Evolutionary conservation across 2,113 vertebrate genomes (phyloP).

Genomic region (Chloebia gouldiae): DNA sequence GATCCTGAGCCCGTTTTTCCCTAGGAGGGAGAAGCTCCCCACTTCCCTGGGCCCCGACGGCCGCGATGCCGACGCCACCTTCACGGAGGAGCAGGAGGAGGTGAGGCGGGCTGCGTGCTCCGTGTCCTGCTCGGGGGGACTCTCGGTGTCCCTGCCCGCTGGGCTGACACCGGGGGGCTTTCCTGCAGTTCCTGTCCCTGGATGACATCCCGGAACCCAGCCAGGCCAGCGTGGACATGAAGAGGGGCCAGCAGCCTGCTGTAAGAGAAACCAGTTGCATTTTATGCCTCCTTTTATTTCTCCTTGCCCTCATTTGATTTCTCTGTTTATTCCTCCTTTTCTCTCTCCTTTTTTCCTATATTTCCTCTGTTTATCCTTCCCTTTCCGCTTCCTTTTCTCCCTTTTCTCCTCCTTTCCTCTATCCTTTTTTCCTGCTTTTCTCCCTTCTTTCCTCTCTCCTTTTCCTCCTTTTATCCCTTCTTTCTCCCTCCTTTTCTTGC

Average conservation of each 20-base stretch:
- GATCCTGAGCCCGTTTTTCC: background rate
- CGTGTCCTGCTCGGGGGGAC: rapidly evolving
- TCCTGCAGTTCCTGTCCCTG: conserved; percentile 74
- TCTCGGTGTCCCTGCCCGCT: rapidly evolving
- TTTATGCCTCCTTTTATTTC: rapidly evolving
- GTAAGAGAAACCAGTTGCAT: conserved; percentile 22
- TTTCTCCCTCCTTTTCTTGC: too few species aligned
- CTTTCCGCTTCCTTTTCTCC: rapidly evolving
- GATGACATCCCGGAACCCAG: conserved; percentile 63
- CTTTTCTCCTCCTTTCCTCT: rapidly evolving
- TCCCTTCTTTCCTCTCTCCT: background rate
- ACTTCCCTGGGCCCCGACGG: background rate
- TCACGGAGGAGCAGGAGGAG: background rate
- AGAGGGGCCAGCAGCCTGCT: background rate
- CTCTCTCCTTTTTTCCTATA: background rate
- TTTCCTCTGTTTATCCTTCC: background rate
- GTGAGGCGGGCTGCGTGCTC: background rate
- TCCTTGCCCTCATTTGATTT: background rate
- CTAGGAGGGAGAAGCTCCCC: background rate
- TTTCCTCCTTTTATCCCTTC: background rate
- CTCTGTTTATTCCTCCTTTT: too few species aligned
- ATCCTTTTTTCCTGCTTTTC: too few species aligned
- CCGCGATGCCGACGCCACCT: rapidly evolving
- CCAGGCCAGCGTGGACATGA: conserved; percentile 57
- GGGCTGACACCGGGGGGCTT: background rate